Evolutionary conservation across 2,113 vertebrate species (phyloP).

Genomic region (Aviceda subcristata): DNA sequence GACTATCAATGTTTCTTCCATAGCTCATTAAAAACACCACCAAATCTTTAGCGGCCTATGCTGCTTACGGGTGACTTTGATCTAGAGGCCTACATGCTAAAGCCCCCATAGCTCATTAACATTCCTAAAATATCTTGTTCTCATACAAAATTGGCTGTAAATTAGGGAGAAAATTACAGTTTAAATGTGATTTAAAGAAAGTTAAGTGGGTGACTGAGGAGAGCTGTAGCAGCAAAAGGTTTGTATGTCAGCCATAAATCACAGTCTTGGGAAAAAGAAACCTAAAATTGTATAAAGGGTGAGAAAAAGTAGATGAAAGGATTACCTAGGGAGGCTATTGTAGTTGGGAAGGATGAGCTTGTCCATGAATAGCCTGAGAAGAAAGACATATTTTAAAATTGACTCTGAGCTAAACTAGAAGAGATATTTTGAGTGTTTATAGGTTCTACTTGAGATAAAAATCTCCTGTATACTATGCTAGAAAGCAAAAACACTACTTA

Average conservation of each 20-base stretch:
- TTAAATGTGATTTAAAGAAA: conserved; percentile 47
- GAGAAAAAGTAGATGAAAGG: not conserved
- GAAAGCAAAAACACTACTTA: not conserved
- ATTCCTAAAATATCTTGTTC: conserved; percentile 14
- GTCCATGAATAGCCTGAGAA: not conserved
- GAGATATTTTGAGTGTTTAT: not conserved
- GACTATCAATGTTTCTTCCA: not conserved
- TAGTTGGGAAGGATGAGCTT: not conserved
- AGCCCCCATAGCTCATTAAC: not conserved
- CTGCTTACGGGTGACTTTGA: not conserved
- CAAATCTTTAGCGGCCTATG: not conserved
- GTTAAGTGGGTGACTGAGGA: conserved; percentile 35
- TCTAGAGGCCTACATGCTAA: not conserved
- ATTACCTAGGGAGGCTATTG: not conserved
- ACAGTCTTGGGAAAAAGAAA: not conserved
- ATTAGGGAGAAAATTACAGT: conserved; percentile 43
- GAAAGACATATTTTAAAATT: not conserved
- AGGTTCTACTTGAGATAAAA: not conserved
- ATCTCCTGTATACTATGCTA: not conserved
- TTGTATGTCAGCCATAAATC: conserved; percentile 4
- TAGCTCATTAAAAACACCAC: not conserved
- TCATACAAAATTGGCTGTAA: conserved; percentile 27
- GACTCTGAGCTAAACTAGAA: not conserved
- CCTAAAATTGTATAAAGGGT: not conserved
- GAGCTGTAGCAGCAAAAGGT: not conserved